phyloP scores from a whole-genome alignment of 2,888 invertebrate species.

The Leucophenga montana region DNA sequence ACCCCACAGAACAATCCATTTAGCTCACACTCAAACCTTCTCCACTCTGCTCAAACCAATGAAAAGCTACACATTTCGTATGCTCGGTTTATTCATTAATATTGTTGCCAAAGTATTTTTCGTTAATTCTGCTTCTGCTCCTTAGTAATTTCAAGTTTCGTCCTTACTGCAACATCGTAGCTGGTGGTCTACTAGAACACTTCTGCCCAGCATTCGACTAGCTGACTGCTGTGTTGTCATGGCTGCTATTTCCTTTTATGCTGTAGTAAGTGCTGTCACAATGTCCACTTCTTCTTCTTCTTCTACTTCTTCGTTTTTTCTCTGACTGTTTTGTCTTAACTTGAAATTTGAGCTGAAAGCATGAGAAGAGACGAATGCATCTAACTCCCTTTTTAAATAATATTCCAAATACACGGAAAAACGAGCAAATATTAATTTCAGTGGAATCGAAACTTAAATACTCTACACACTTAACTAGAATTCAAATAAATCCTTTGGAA shows the following conservation, averaged over 20 bases:
- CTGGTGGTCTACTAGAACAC: too few relatives aligned
- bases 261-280: conserved; percentile 46
- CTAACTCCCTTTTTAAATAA: conserved; percentile 52
- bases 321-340: conserved; percentile 60
- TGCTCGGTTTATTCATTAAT: conserved; percentile 64
- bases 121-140: conserved; percentile 52
- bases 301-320: background rate
- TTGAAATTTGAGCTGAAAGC: conserved; percentile 68
- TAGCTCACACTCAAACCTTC: too few relatives aligned
- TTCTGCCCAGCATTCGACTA: conserved; percentile 33
- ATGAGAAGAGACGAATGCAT: conserved; percentile 53
- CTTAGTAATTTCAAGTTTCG: conserved; percentile 6
- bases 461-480: too few relatives aligned
- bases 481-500: too few relatives aligned
- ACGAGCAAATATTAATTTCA: conserved; percentile 32
- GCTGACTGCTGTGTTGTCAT: conserved; percentile 48
- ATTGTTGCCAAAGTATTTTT: conserved; percentile 68
- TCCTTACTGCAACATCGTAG: conserved; percentile 27
- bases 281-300: conserved; percentile 46
- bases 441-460: conserved; percentile 41
- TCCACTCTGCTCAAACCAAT: background rate
- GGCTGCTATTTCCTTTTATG: conserved; percentile 19
- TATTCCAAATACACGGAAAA: conserved; percentile 33
- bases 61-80: background rate
- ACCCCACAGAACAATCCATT: too few relatives aligned